phyloP scores from a whole-genome alignment of 2,113 vertebrate species.

The Ailurus styani region DNA sequence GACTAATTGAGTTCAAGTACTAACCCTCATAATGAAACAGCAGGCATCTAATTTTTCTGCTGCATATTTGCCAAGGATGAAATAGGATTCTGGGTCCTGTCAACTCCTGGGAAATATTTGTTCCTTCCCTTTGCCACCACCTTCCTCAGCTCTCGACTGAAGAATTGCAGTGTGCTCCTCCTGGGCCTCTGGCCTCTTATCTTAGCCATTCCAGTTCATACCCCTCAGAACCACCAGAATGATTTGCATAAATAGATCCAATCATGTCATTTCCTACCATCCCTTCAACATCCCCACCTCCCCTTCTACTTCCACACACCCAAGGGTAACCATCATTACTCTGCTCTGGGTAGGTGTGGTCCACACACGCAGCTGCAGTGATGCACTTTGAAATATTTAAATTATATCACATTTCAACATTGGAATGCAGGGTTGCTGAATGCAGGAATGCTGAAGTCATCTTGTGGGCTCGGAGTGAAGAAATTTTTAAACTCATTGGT shows the following conservation, averaged over 20 bases:
- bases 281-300: background rate
- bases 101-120: background rate
- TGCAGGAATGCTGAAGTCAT: constrained; percentile 31
- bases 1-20: background rate
- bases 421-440: background rate
- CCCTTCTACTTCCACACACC: background rate
- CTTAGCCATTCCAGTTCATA: background rate
- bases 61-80: background rate
- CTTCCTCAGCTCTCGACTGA: background rate
- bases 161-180: too few relatives aligned
- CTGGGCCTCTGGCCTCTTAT: background rate
- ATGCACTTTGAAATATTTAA: background rate
- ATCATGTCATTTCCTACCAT: constrained; percentile 1
- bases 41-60: background rate
- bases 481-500: constrained; percentile 34
- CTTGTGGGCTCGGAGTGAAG: background rate
- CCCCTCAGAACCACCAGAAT: background rate
- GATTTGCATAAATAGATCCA: background rate
- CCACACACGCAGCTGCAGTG: background rate
- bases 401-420: background rate
- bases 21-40: background rate
- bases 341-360: background rate
- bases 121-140: background rate
- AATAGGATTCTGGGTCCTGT: background rate
- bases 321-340: background rate